Evolutionary conservation across 1,140 invertebrate species (phyloP).

Genomic region (Euwallacea similis): DNA sequence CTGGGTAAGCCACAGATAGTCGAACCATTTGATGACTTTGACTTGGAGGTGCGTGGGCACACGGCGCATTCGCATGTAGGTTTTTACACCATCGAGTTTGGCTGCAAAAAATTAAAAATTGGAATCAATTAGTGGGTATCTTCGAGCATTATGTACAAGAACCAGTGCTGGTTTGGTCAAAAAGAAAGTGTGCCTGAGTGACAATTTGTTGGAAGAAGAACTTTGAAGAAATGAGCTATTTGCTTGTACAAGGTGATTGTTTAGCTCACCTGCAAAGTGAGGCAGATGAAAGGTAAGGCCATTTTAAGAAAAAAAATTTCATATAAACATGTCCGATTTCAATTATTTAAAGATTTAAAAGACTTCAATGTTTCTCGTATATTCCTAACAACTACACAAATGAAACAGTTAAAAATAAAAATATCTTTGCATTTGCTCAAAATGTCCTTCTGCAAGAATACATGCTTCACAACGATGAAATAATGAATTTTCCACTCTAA

Average conservation of each 20-base stretch:
- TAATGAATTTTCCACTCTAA: neutral
- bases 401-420: neutral
- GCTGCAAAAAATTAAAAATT: constrained; percentile 67
- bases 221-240: too few relatives aligned
- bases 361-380: too few relatives aligned
- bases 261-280: too few relatives aligned
- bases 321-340: too few relatives aligned
- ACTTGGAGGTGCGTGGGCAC: constrained; percentile 94
- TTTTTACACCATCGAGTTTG: constrained; percentile 96
- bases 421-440: neutral
- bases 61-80: constrained; percentile 95
- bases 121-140: too few relatives aligned
- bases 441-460: neutral
- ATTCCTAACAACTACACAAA: neutral
- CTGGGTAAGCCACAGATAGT: constrained; percentile 98
- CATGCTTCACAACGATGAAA: neutral
- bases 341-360: too few relatives aligned
- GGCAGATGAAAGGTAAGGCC: too few relatives aligned
- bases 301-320: too few relatives aligned
- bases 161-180: too few relatives aligned
- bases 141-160: neutral
- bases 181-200: too few relatives aligned
- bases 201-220: too few relatives aligned
- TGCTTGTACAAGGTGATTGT: too few relatives aligned
- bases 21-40: constrained; percentile 99